Evolutionary conservation across 2,797 vertebrate species (phyloP).

Genomic region (Pterois miles): DNA sequence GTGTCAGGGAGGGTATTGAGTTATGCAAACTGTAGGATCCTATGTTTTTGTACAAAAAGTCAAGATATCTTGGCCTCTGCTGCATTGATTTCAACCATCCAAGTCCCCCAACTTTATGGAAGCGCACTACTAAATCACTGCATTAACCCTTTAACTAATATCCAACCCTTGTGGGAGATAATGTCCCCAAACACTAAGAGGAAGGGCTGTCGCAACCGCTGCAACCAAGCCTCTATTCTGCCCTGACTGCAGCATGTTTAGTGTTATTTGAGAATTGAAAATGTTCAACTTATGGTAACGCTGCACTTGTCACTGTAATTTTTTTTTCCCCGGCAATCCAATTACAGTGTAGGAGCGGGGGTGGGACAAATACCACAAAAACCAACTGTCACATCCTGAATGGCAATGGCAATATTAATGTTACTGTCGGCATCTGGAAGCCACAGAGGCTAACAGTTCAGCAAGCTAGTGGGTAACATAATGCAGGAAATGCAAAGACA

Average conservation of each 20-base stretch:
- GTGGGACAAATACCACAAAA: too few relatives aligned
- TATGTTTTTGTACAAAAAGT: not conserved
- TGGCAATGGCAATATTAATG: too few relatives aligned
- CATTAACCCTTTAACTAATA: not conserved
- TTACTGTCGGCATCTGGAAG: too few relatives aligned
- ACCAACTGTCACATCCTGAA: rapidly evolving
- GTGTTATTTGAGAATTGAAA: too few relatives aligned
- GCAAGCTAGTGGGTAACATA: too few relatives aligned
- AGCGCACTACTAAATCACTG: not conserved
- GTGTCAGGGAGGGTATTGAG: not conserved
- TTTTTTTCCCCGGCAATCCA: too few relatives aligned
- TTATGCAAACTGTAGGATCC: not conserved
- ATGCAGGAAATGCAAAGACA: too few relatives aligned
- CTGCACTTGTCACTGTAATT: too few relatives aligned
- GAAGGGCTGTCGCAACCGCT: not conserved
- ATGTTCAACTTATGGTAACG: too few relatives aligned
- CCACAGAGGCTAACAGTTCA: rapidly evolving
- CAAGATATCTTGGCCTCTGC: not conserved
- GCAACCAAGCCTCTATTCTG: too few relatives aligned
- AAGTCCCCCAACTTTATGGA: not conserved
- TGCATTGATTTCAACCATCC: not conserved
- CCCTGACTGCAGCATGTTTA: too few relatives aligned
- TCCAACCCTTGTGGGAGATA: not conserved
- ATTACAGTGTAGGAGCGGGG: rapidly evolving
- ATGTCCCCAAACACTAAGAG: not conserved